These are phyloP conservation scores for Percina caprodes DNA, from an alignment of 2,113 vertebrate species.

Conservation along the genomic window DNA sequence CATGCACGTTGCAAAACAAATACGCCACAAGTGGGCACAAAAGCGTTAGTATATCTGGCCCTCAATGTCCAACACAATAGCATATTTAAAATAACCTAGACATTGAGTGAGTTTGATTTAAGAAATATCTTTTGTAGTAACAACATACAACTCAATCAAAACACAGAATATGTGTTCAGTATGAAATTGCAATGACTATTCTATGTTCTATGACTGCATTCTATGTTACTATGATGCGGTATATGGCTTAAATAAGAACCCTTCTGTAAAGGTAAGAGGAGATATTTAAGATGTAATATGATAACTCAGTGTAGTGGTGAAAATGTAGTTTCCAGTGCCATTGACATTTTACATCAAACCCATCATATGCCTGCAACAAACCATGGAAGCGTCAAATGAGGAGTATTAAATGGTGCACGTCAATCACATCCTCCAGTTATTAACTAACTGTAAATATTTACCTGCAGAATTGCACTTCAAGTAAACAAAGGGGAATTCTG, in stretches of 20 bases:
- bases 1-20: no score
- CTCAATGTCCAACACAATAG: background rate
- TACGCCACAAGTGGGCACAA: no score
- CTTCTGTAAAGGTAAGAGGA: background rate
- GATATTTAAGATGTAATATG: slow-evolving; percentile 14
- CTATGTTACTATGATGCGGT: background rate
- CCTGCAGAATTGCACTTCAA: slow-evolving; percentile 40
- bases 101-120: background rate
- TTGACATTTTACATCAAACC: slow-evolving; percentile 65
- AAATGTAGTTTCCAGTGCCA: slow-evolving; percentile 24
- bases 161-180: background rate
- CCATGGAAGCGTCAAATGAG: slow-evolving; percentile 68
- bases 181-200: background rate
- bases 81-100: background rate
- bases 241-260: background rate
- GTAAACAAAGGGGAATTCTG: slow-evolving; percentile 60
- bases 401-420: slow-evolving; percentile 69
- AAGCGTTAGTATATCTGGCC: no score
- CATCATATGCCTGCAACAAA: slow-evolving; percentile 60
- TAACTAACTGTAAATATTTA: slow-evolving; percentile 66
- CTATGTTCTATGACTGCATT: background rate
- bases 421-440: slow-evolving; percentile 67
- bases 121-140: background rate
- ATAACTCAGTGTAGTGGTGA: slow-evolving; percentile 33
- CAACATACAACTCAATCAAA: background rate